Evolutionary conservation across 2,113 vertebrate genomes (phyloP), one percentile per base, ranked within the genome.

Genomic region (Chrysochloris asiatica): DNA sequence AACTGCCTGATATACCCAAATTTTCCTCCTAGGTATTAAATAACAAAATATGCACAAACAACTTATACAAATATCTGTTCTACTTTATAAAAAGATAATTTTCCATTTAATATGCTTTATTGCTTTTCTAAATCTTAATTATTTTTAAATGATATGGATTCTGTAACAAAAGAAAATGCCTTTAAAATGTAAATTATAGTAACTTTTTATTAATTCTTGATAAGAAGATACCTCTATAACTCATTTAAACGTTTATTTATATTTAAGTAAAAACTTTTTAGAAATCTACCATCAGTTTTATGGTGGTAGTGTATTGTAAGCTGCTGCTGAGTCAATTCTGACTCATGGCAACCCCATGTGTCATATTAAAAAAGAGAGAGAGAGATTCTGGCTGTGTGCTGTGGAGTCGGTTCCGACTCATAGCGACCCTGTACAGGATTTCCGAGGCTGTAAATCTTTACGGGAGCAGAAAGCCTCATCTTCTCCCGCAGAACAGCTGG

Each of bases 281-380:
- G 98, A 95, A 97, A 3, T 99, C 98, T 86, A 99, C 98, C 94
- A 99, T 98, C 81, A 99, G 98, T 63, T 97, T 99, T n/a, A 96
- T 99, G 59, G 98, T 98, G 16, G 5, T 6, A 6, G 3, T 67
- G 63, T 67, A 16, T 67, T 67, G 14, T 67, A 19, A 67, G 63
- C 7, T 67, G 63, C 63, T 8, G 6, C 24, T 3, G 6, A 36
- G 17, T n/a, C 2, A 6, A 67, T 67, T 67, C 14, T 36, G 63
- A 36, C 16, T n/a, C n/a, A 67, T 7, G n/a, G 63, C 2, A 22
- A 67, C 14, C 17, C 14, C 14, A 36, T 36, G n/a, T 67, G 9
- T 96, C 98, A 59, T 98, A 98, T 96, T 99, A 98, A 98, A 99
- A 98, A 97, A 99, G 99, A 98, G n/a, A n/a, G n/a, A n/a, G n/a